These are phyloP conservation scores for Mormyrus lacerda DNA, from an alignment of 2,113 vertebrate species.

Conservation along the genomic window DNA sequence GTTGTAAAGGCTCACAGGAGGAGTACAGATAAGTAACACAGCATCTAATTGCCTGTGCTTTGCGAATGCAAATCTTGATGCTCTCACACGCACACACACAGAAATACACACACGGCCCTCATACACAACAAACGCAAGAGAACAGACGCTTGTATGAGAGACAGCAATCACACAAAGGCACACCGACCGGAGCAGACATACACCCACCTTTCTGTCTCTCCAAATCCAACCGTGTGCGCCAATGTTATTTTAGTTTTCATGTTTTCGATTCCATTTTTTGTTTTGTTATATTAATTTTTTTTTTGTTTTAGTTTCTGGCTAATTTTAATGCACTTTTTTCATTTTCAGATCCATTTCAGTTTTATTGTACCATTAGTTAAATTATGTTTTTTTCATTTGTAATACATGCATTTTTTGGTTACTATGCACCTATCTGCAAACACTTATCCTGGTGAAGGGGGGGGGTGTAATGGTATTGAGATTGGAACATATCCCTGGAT, in stretches of 20 bases:
- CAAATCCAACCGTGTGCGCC: not conserved
- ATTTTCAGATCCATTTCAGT: not conserved
- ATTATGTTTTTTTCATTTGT: not conserved
- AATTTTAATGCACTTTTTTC: not conserved
- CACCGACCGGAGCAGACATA: not conserved
- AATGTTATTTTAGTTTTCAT: constrained; percentile 1
- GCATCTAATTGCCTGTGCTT: constrained; percentile 1
- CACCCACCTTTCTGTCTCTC: not conserved
- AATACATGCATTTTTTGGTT: not conserved
- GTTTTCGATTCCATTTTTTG: not conserved
- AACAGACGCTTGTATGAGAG: not conserved
- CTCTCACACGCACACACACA: not conserved
- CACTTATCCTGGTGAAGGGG: not conserved
- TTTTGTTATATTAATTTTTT: not conserved
- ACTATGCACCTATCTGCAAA: not conserved
- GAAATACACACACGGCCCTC: not conserved
- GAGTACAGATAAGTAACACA: not conserved
- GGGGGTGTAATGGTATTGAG: not conserved
- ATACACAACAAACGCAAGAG: not conserved
- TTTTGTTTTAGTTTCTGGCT: not conserved
- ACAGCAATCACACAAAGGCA: not conserved
- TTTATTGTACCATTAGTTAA: not conserved
- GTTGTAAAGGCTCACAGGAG: not conserved
- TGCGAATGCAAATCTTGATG: not conserved
- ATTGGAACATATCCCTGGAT: not conserved